Base-by-base conservation (phyloP, 2,113 vertebrate genomes). In the Hemiprocne comata region DNA sequence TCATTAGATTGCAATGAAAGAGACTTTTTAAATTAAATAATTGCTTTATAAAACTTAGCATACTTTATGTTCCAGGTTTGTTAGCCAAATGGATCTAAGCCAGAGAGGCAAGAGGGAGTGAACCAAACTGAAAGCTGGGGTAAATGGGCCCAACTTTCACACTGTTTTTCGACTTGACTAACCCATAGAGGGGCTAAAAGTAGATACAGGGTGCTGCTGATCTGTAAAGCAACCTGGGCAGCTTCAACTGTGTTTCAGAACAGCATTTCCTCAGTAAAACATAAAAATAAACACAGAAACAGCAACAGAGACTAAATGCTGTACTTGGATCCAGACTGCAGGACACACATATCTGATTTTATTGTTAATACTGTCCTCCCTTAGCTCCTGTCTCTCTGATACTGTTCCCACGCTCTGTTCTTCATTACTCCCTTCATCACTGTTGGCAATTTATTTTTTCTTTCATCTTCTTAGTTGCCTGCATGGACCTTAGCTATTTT, bases 21-120 rank as follows among this genome's bases (percentile, higher is more conserved):
- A 84, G 28, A 76, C 57, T 87, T 95, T 82, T 90, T 0, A 90
- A 95, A 92, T 95, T 93, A 81, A 94, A 89, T 91, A 90, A 97
- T 90, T 92, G 73, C 79, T 93, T 89, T 90, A 62, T 90, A 95
- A 85, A 90, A 87, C 58, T 67, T 72, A 57, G 55, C 66, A 93
- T 77, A 89, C 77, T 86, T 77, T 70, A 44, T 58, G 70, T 89
- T 93, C 70, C 83, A 90, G 21, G 25, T 94, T 79, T 77, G 25
- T 81, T 5, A 14, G 86, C 80, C 94, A 96, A 90, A 95, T 90
- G 94, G 92, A 82, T 67, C 40, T 89, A 40, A 79, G 92, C 90
- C 94, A 95, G 62, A 76, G 50, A 61, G 72, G 50, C 2, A 9
- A 95, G 44, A 78, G 70, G 54, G 76, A 90, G 44, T 85, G 66